Conservation (phyloP, 2,113 vertebrate genomes). For the Litocranius walleri region DNA sequence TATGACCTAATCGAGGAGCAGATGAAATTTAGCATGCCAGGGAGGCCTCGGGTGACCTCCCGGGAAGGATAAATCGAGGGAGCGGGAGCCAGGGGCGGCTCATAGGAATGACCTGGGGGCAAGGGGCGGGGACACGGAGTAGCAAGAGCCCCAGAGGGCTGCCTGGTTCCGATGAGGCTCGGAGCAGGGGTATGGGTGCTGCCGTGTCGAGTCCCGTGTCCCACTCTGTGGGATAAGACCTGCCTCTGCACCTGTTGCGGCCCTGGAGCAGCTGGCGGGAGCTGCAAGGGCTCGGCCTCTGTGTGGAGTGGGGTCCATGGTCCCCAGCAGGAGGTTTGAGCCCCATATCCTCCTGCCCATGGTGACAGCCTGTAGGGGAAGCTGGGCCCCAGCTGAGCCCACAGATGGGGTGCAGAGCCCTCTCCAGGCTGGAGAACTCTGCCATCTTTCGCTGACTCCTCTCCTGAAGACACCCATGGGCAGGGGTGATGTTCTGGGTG, state of each 20-base stretch:
- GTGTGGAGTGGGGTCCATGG: background rate
- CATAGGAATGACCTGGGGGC: background rate
- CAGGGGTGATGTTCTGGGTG: rapidly evolving
- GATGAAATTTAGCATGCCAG: rapidly evolving
- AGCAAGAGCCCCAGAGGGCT: background rate
- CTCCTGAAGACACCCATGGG: rapidly evolving
- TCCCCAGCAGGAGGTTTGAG: background rate
- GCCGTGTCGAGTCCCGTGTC: rapidly evolving
- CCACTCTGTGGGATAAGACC: background rate
- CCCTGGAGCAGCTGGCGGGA: rapidly evolving
- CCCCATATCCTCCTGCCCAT: rapidly evolving
- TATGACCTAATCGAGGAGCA: background rate
- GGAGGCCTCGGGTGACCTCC: background rate
- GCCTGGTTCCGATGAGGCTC: background rate
- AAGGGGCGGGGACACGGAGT: rapidly evolving
- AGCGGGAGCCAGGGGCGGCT: rapidly evolving
- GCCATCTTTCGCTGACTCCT: background rate
- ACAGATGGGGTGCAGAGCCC: rapidly evolving
- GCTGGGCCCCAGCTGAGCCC: background rate
- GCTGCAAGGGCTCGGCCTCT: background rate
- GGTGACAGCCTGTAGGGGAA: background rate
- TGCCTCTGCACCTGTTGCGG: rapidly evolving
- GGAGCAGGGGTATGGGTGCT: too few species aligned
- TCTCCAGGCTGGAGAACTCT: background rate
- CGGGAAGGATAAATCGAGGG: background rate